Evolutionary conservation across 2,113 vertebrate genomes (phyloP).

Genomic region (Lophura nycthemera): DNA sequence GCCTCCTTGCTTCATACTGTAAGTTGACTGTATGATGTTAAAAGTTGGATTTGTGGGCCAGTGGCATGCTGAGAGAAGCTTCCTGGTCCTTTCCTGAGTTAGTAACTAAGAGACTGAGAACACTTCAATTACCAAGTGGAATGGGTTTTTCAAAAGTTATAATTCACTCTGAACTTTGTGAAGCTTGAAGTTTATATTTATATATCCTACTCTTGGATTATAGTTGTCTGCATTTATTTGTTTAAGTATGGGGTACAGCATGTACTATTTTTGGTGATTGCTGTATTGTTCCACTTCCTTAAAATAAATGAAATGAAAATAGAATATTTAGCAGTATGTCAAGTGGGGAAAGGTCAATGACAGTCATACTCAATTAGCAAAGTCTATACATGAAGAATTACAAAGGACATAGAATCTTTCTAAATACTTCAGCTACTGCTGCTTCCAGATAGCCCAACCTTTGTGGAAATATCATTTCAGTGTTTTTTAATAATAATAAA

Average conservation of each 20-base stretch:
- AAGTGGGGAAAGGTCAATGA: neutral
- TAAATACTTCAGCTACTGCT: neutral
- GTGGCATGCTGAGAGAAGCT: neutral
- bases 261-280: slow-evolving; percentile 48
- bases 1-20: neutral
- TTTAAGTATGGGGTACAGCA: slow-evolving; percentile 11
- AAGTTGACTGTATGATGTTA: neutral
- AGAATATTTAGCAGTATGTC: slow-evolving; percentile 16
- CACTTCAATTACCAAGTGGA: neutral
- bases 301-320: slow-evolving; percentile 63
- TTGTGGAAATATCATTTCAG: neutral
- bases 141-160: slow-evolving; percentile 12
- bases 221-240: slow-evolving; percentile 60
- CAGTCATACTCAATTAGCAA: neutral
- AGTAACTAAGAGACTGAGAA: neutral
- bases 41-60: neutral
- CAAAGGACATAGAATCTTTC: neutral
- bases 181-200: slow-evolving; percentile 35
- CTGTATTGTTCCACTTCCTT: slow-evolving; percentile 66
- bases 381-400: neutral
- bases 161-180: slow-evolving; percentile 40
- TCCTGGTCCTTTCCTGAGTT: neutral
- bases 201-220: slow-evolving; percentile 32
- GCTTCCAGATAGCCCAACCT: neutral
- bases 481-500: neutral